A percentile compares a stretch with the other conserved stretches of the same genome.
Conservation (phyloP, 2,797 vertebrate genomes). For the Holocentrus rufus region DNA sequence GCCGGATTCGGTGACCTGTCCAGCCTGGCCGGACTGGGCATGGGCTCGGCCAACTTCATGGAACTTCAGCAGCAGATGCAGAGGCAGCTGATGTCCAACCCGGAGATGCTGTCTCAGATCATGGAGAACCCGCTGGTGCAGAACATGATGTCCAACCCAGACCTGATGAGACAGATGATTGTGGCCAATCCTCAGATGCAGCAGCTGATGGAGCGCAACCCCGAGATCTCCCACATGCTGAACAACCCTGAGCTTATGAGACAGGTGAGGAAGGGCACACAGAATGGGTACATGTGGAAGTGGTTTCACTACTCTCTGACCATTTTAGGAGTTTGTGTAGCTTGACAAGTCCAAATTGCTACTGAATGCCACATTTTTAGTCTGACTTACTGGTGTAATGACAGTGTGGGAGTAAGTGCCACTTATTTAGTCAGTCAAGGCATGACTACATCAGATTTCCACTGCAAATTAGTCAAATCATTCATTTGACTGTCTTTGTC, state of each 20-base stretch:
- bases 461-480: neutral
- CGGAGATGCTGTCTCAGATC: slow-evolving; percentile 92
- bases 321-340: neutral
- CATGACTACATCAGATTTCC: neutral
- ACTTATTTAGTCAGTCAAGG: neutral
- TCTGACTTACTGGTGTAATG: neutral
- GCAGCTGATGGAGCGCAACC: slow-evolving; percentile 90
- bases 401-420: neutral
- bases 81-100: slow-evolving; percentile 94
- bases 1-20: slow-evolving; percentile 89
- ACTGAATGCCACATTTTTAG: neutral
- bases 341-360: neutral
- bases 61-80: slow-evolving; percentile 95
- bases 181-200: slow-evolving; percentile 95
- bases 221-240: slow-evolving; percentile 91
- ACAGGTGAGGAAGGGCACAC: slow-evolving; percentile 75
- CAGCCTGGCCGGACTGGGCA: slow-evolving; percentile 82
- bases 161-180: slow-evolving; percentile 94
- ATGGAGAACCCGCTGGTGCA: slow-evolving; percentile 94
- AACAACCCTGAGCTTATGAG: slow-evolving; percentile 95
- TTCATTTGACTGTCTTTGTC: neutral
- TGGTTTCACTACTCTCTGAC: neutral
- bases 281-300: neutral
- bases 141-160: slow-evolving; percentile 94
- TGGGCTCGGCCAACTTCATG: slow-evolving; percentile 92